Evolutionary conservation across 1,140 invertebrate genomes (phyloP).

Genomic region (Aphaenogaster ashmeadi): DNA sequence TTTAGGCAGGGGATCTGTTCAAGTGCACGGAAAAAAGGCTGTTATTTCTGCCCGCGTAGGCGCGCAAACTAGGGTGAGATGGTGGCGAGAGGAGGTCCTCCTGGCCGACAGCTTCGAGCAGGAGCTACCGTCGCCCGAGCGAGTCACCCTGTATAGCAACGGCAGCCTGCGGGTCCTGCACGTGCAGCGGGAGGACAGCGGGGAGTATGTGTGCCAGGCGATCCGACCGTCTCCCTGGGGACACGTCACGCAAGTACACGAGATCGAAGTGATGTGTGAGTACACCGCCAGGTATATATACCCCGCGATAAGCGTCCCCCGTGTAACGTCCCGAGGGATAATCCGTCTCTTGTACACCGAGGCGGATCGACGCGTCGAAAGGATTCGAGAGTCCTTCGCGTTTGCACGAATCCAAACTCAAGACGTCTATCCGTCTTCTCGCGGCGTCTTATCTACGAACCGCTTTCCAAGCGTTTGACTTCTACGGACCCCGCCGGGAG

Average conservation of each 20-base stretch:
- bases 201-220: conserved; percentile 92
- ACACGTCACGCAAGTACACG: conserved; percentile 90
- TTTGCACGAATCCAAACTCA: conserved; percentile 15
- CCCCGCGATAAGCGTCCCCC: neutral
- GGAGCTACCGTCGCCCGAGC: conserved; percentile 85
- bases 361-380: conserved; percentile 20
- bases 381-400: neutral
- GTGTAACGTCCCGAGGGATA: conserved; percentile 5
- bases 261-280: conserved; percentile 93
- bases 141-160: conserved; percentile 90
- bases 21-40: neutral
- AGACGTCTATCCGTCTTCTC: conserved; percentile 35
- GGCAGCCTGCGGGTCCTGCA: conserved; percentile 90
- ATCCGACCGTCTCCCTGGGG: conserved; percentile 88
- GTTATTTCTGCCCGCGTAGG: conserved; percentile 10
- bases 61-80: conserved; percentile 84
- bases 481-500: neutral
- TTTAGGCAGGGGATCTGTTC: neutral
- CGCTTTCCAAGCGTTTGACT: neutral
- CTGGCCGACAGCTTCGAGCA: conserved; percentile 89
- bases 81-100: conserved; percentile 89
- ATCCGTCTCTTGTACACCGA: conserved; percentile 12
- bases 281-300: conserved; percentile 62
- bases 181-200: conserved; percentile 89
- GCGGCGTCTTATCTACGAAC: neutral